phyloP scores from a whole-genome alignment of 2,797 vertebrate species.

The Florisuga fusca region DNA sequence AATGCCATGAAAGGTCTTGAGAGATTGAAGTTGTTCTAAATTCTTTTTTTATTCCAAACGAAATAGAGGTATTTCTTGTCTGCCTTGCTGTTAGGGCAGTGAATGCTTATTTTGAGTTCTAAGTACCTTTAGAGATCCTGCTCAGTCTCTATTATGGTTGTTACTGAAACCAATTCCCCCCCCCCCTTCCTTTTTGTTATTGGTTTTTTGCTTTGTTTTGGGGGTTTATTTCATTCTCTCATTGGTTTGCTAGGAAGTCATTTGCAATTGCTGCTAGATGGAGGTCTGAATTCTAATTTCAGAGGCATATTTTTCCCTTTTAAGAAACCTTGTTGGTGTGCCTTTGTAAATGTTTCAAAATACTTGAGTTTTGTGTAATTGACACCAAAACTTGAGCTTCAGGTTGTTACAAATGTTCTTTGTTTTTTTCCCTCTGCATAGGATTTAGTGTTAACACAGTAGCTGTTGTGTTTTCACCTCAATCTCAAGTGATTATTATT shows the following conservation, averaged over 20 bases:
- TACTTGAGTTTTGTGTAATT: not conserved
- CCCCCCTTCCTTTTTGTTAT: no score
- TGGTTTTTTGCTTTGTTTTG: not conserved
- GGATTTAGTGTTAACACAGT: not conserved
- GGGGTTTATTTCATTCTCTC: not conserved
- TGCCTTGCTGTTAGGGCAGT: not conserved
- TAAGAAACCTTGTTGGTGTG: not conserved
- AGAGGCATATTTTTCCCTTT: not conserved
- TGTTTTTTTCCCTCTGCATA: not conserved
- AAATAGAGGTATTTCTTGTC: not conserved
- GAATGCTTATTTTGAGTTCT: not conserved
- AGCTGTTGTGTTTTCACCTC: not conserved
- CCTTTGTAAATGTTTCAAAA: not conserved
- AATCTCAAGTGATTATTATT: not conserved
- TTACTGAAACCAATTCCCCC: not conserved
- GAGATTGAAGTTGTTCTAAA: not conserved
- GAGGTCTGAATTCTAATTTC: not conserved
- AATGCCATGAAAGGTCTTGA: not conserved
- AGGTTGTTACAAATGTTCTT: not conserved
- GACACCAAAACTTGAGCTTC: not conserved
- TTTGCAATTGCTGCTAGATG: not conserved
- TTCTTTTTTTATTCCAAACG: not conserved
- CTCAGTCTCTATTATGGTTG: not conserved
- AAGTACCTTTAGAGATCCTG: not conserved
- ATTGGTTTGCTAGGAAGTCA: not conserved